phyloP scores from a whole-genome alignment of 2,888 invertebrate genomes.

The Rosalia funebris region DNA sequence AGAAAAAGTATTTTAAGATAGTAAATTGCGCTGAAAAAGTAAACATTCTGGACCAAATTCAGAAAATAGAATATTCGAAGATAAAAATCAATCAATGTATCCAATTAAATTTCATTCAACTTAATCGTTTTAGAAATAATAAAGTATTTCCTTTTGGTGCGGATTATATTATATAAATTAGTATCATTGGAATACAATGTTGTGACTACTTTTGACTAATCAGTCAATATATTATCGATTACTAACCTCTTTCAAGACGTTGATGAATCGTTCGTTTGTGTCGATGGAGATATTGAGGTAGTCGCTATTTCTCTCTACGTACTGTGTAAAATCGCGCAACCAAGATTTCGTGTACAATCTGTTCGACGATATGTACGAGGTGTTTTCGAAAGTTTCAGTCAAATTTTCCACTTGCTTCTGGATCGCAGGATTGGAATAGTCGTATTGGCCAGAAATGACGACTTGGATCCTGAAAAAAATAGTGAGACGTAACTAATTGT shows the following conservation, averaged over 20 bases:
- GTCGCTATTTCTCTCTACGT: slow-evolving; percentile 78
- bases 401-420: slow-evolving; percentile 84
- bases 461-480: slow-evolving; percentile 72
- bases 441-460: slow-evolving; percentile 79
- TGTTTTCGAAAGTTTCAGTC: slow-evolving; percentile 81
- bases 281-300: slow-evolving; percentile 81
- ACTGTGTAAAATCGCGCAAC: slow-evolving; percentile 83
- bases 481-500: too few species aligned
- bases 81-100: too few species aligned
- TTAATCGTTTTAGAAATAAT: too few species aligned
- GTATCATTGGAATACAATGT: too few species aligned
- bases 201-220: too few species aligned
- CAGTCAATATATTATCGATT: background rate
- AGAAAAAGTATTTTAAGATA: too few species aligned
- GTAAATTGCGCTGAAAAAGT: too few species aligned
- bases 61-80: too few species aligned
- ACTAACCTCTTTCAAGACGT: slow-evolving; percentile 77
- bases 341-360: slow-evolving; percentile 89
- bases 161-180: too few species aligned
- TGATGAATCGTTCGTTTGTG: slow-evolving; percentile 77
- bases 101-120: too few species aligned
- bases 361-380: slow-evolving; percentile 77
- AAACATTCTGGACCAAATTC: too few species aligned
- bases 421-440: slow-evolving; percentile 82
- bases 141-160: too few species aligned